Conservation (phyloP, 2,888 invertebrate genomes). For the Allolobophora icterica region DNA sequence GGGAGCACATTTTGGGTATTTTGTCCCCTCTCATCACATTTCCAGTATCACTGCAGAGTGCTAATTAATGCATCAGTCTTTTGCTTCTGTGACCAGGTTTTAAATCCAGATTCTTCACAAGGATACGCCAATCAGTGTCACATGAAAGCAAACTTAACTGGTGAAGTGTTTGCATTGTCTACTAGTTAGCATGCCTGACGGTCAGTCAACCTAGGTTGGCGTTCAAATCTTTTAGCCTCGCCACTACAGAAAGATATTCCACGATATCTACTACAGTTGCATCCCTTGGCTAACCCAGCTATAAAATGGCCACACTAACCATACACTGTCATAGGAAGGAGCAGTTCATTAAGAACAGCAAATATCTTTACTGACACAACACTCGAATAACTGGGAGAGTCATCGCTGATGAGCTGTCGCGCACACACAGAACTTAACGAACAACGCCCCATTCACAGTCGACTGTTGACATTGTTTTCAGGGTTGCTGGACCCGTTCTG, state of each 20-base stretch:
- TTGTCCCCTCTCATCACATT: too few relatives aligned
- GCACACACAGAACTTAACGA: too few relatives aligned
- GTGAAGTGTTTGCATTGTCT: too few relatives aligned
- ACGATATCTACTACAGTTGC: not conserved
- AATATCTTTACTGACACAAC: not conserved
- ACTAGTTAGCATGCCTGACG: too few relatives aligned
- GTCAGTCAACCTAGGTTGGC: not conserved
- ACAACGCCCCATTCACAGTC: too few relatives aligned
- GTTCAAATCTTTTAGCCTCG: not conserved
- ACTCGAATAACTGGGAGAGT: not conserved
- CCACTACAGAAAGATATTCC: not conserved
- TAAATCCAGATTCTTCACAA: too few relatives aligned
- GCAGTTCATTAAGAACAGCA: not conserved
- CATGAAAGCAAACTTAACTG: too few relatives aligned
- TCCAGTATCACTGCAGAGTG: too few relatives aligned
- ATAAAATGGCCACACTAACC: not conserved
- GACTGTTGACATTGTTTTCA: not conserved
- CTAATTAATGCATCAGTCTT: too few relatives aligned
- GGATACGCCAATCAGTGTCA: too few relatives aligned
- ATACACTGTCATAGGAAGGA: not conserved
- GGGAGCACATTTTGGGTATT: too few relatives aligned
- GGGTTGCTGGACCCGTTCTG: not conserved
- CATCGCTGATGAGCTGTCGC: not conserved
- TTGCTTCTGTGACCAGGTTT: too few relatives aligned
- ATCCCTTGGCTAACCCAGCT: not conserved